Evolutionary conservation across 1,140 invertebrate genomes (phyloP).

Genomic region (Nomia melanderi): DNA sequence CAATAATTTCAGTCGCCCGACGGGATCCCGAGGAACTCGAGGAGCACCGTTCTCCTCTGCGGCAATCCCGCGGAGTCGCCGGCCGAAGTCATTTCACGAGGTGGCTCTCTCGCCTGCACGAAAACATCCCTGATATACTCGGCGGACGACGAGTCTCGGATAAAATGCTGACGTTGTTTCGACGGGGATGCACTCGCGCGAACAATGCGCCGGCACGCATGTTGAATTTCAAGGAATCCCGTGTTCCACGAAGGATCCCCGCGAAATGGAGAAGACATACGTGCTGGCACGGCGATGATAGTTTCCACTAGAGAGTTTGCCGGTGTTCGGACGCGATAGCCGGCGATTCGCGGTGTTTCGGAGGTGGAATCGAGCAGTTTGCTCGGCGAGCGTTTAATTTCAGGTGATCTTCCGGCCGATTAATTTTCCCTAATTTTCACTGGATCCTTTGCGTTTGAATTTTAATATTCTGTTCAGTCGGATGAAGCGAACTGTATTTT

Average conservation of each 20-base stretch:
- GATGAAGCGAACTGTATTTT: no score
- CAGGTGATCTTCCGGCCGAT: no score
- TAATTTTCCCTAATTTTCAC: no score
- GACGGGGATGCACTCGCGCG: slow-evolving; percentile 5
- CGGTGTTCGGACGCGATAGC: no score
- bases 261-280: no score
- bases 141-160: slow-evolving; percentile 32
- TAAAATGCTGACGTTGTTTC: slow-evolving; percentile 58
- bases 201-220: neutral
- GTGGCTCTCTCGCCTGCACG: slow-evolving; percentile 16
- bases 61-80: neutral
- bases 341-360: no score
- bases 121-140: slow-evolving; percentile 44
- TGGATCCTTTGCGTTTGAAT: no score
- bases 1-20: slow-evolving; percentile 11
- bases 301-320: neutral
- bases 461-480: no score
- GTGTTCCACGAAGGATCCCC: no score
- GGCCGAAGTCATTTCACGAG: slow-evolving; percentile 39
- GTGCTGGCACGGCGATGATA: neutral
- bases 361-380: no score
- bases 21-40: slow-evolving; percentile 19
- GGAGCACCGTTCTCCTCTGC: neutral
- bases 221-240: slow-evolving; percentile 2
- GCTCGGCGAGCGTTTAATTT: no score